Base-by-base conservation (phyloP, 2,888 invertebrate species). In the Cataglyphis cursor region DNA sequence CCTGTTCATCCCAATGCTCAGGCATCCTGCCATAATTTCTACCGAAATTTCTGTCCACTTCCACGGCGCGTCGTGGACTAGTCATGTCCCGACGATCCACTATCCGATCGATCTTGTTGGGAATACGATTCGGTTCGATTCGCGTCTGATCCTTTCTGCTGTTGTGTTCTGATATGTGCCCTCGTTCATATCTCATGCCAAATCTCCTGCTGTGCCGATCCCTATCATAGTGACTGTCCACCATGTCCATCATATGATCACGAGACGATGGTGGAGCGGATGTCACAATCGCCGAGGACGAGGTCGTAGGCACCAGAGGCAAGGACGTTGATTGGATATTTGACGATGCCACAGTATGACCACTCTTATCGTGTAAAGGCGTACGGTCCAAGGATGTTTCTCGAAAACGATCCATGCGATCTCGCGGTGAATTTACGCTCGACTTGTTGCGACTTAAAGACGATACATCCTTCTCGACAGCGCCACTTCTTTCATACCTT, bases 301-400 rank as follows among this genome's bases (percentile, higher is more conserved):
- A 78, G 31, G 86, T 62, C n/a, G 88, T 66, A 2, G 91, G 54
- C 18, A 88, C 76, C 24, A 85, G 74, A 0, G 83, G 84, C n/a
- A 90, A 35, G 5, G 87, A 57, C 6, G 84, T 28, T 18, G 78
- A 80, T 15, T 87, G 89, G 9, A 85, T 57, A 0, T 78, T 21
- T 10, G 88, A 80, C 15, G 88, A 82, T 15, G 83, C 73, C 0
- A 62, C 70, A 48, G 61, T 68, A 35, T 90, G 90, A 3, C 78
- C 85, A 59, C 74, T 38, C 18, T 90, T 90, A 9, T 90, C 90
- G 5, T 88, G 64, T 41, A 90, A 72, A 3, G 90, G 51, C 15
- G 96, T 92, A 85, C 96, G 95, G 68, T 95, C 95, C 87, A 96
- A 95, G 87, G 96, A 95, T 89, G 96, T 95, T 82, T 96, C 96